phyloP scores from a whole-genome alignment of 2,888 invertebrate genomes.

The Mythimna vitellina region DNA sequence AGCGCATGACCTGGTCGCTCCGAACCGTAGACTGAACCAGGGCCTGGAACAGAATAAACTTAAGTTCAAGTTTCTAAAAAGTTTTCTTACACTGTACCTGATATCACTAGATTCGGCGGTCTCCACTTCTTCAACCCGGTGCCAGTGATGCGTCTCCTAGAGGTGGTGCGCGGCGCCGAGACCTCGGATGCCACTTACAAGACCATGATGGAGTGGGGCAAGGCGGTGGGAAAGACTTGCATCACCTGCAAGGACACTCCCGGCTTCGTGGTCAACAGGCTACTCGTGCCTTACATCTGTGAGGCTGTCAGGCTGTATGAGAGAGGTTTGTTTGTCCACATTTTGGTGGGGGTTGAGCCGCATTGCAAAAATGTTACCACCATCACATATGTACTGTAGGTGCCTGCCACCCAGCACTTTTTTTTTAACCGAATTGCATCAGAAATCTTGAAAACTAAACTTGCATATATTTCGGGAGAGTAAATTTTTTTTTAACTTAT shows the following conservation, averaged over 20 bases:
- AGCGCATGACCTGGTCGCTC: too few species aligned
- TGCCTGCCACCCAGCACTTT: too few species aligned
- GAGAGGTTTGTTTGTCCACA: constrained; percentile 90
- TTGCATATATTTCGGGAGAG: too few species aligned
- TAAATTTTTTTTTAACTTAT: too few species aligned
- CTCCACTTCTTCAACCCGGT: constrained; percentile 98
- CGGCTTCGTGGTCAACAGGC: constrained; percentile 97
- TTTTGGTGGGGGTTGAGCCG: too few species aligned
- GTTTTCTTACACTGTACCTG: background rate
- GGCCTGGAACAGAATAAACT: too few species aligned
- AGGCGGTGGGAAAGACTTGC: constrained; percentile 95
- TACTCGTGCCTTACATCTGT: constrained; percentile 95
- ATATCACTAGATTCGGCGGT: constrained; percentile 92
- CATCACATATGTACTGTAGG: too few species aligned
- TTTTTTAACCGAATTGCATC: too few species aligned
- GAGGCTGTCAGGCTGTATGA: constrained; percentile 96
- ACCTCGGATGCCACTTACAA: constrained; percentile 95
- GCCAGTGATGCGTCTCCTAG: constrained; percentile 96
- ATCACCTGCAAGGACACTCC: constrained; percentile 98
- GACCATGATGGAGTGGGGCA: constrained; percentile 94
- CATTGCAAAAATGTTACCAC: too few species aligned
- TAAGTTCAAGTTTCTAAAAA: too few species aligned
- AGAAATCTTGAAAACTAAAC: too few species aligned
- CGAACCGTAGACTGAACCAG: too few species aligned
- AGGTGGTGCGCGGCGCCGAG: constrained; percentile 94